These are phyloP conservation scores for Neodiprion virginianus DNA, from an alignment of 1,140 invertebrate genomes.

Conservation along the genomic window DNA sequence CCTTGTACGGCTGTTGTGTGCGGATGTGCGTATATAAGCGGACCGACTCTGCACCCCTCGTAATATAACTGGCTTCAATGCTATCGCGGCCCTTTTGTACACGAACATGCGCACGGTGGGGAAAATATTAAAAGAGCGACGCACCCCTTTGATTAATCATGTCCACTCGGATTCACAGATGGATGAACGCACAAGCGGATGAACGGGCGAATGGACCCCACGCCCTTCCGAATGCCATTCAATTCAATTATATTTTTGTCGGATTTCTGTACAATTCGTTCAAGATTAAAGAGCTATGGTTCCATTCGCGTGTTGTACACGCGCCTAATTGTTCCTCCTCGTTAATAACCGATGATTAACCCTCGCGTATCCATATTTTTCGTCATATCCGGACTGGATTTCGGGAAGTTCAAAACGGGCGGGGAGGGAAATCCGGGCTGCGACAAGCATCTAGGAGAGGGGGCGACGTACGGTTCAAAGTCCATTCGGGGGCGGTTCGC, in stretches of 20 bases:
- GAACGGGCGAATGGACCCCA: neutral
- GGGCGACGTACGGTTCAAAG: neutral
- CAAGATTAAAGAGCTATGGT: neutral
- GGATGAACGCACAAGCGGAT: neutral
- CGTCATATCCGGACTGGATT: no score
- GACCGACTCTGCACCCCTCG: neutral
- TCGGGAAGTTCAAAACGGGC: no score
- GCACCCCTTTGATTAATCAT: slow-evolving; percentile 9
- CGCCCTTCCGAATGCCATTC: neutral
- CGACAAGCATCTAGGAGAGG: neutral
- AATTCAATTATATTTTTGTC: neutral
- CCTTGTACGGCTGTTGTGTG: neutral
- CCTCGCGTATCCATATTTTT: no score
- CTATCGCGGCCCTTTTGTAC: neutral
- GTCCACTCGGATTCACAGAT: slow-evolving; percentile 7
- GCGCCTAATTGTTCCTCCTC: no score
- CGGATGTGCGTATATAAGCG: neutral
- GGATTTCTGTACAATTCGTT: neutral
- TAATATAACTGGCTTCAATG: slow-evolving; percentile 10
- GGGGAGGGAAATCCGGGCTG: neutral
- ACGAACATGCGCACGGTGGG: neutral
- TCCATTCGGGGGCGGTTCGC: slow-evolving; percentile 3
- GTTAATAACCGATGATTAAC: no score
- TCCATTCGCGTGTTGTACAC: no score
- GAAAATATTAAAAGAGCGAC: neutral